Percentiles rank a stretch among this genome's conserved stretches.
phyloP scores from a whole-genome alignment of 1,140 invertebrate genomes.

The Polypedilum pembai region DNA sequence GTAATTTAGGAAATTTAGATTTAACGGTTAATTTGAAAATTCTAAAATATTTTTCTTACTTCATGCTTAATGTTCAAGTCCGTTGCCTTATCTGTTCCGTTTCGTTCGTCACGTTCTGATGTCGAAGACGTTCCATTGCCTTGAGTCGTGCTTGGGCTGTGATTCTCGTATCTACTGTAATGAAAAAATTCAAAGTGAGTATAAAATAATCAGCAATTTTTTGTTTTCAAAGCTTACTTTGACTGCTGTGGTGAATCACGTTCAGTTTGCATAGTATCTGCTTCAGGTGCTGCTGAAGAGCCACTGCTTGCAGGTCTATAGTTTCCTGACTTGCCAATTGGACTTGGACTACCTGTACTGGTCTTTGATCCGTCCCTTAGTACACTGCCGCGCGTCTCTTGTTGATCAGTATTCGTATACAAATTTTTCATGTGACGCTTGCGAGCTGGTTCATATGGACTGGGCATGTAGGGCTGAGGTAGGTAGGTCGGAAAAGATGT shows the following conservation, averaged over 20 bases:
- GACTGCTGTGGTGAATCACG: constrained; percentile 41
- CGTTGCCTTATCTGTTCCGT: constrained; percentile 41
- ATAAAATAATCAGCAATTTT: neutral
- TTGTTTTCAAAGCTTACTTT: constrained; percentile 35
- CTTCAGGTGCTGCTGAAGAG: constrained; percentile 42
- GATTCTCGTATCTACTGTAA: constrained; percentile 42
- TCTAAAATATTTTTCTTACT: neutral
- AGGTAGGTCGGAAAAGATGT: constrained; percentile 36
- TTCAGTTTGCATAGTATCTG: constrained; percentile 43
- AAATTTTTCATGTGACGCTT: constrained; percentile 49
- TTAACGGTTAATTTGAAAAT: too few species aligned
- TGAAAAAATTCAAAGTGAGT: neutral
- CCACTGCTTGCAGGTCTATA: constrained; percentile 41
- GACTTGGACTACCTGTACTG: constrained; percentile 39
- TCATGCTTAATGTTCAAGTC: constrained; percentile 24
- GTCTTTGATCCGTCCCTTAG: constrained; percentile 43
- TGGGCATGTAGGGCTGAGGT: constrained; percentile 41
- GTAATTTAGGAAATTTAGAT: too few species aligned
- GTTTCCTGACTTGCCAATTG: constrained; percentile 40
- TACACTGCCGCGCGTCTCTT: constrained; percentile 42
- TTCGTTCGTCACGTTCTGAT: constrained; percentile 41
- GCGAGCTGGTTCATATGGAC: constrained; percentile 43
- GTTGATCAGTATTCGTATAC: constrained; percentile 38
- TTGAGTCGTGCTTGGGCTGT: constrained; percentile 43
- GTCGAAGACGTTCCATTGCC: constrained; percentile 37